A percentile compares a stretch with the other conserved stretches of the same genome.
These are phyloP conservation scores for Troglohyphantes excavatus DNA, from an alignment of 2,888 invertebrate species.

Conservation along the genomic window DNA sequence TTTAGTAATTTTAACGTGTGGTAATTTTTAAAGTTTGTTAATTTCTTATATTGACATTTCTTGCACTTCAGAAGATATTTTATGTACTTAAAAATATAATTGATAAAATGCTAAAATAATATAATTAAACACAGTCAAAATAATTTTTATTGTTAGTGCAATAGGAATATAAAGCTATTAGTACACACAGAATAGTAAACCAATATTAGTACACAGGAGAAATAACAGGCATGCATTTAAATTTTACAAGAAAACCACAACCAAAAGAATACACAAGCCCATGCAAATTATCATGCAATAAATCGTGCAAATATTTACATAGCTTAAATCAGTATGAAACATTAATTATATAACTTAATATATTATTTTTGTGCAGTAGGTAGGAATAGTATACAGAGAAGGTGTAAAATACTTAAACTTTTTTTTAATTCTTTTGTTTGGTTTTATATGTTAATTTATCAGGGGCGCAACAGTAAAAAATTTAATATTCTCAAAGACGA, in stretches of 20 bases:
- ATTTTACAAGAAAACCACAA: conserved; percentile 1
- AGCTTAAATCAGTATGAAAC: not conserved
- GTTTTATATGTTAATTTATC: too few relatives aligned
- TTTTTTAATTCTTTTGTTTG: too few relatives aligned
- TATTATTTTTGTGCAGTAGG: too few relatives aligned
- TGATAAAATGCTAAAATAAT: not conserved
- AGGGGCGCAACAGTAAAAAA: too few relatives aligned
- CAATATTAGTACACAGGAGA: not conserved
- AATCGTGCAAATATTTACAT: not conserved
- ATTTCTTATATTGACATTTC: too few relatives aligned
- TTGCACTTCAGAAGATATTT: too few relatives aligned
- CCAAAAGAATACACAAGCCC: not conserved
- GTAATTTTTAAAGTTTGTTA: too few relatives aligned
- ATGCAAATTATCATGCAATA: conserved; percentile 1
- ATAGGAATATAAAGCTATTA: not conserved
- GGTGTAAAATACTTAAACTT: too few relatives aligned
- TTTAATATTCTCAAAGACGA: too few relatives aligned
- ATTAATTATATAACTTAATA: not conserved
- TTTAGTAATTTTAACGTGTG: too few relatives aligned
- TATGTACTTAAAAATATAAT: not conserved
- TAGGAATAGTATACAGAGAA: too few relatives aligned
- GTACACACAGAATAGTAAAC: not conserved
- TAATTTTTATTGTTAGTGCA: not conserved
- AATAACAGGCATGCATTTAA: not conserved
- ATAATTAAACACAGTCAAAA: not conserved